A percentile compares a stretch with the other conserved stretches of the same genome.
phyloP scores from a whole-genome alignment of 2,797 vertebrate genomes.

The Coregonus suidteri region DNA sequence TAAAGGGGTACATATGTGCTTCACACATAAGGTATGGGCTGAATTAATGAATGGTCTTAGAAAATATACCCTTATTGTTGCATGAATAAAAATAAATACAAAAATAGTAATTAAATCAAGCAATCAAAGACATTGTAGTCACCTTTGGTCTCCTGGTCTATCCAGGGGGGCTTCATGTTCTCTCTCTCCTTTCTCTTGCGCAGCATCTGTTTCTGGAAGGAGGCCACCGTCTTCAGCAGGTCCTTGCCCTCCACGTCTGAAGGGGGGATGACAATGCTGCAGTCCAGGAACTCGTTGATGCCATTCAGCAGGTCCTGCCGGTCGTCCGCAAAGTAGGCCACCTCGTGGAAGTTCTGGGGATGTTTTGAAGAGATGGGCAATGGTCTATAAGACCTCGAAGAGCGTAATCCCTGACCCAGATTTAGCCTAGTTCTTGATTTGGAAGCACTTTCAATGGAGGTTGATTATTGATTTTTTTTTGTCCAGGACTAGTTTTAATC shows the following conservation, averaged over 20 bases:
- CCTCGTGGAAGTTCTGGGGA: conserved; percentile 90
- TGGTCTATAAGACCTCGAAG: background rate
- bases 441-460: background rate
- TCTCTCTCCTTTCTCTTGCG: conserved; percentile 91
- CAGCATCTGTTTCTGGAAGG: conserved; percentile 94
- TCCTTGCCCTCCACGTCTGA: conserved; percentile 94
- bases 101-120: too few relatives aligned
- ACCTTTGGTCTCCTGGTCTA: conserved; percentile 83
- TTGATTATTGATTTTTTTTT: too few relatives aligned
- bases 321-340: conserved; percentile 95
- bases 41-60: too few relatives aligned
- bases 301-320: conserved; percentile 95
- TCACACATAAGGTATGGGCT: too few relatives aligned
- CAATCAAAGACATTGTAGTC: too few relatives aligned
- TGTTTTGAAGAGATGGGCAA: background rate
- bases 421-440: background rate
- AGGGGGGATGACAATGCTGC: conserved; percentile 95
- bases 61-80: too few relatives aligned
- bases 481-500: too few relatives aligned
- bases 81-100: too few relatives aligned
- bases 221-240: conserved; percentile 92
- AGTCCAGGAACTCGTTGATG: conserved; percentile 97
- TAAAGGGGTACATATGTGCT: too few relatives aligned
- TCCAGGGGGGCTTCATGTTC: conserved; percentile 73
- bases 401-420: background rate